A percentile compares a stretch with the other conserved stretches of the same genome.
Conservation (phyloP, 2,888 invertebrate genomes). For the Scaptomyza polygonia region DNA sequence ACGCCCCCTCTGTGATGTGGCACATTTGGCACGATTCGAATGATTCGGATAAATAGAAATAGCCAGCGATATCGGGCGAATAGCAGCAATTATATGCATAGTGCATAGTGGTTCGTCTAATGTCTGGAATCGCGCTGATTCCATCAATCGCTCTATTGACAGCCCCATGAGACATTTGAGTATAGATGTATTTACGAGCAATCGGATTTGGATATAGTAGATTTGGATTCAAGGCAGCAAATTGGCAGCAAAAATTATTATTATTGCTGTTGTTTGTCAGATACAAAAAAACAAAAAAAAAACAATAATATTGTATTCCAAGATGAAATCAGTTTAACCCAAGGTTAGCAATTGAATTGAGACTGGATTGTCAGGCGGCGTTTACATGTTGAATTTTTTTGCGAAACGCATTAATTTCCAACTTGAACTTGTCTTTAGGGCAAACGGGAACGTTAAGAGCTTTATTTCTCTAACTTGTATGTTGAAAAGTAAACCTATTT, state of each 20-base stretch:
- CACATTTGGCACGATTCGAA: constrained; percentile 66
- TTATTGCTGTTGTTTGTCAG: constrained; percentile 38
- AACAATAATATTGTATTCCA: constrained; percentile 61
- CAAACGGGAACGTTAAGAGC: neutral
- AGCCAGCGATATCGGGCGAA: constrained; percentile 37
- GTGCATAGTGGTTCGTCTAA: constrained; percentile 14
- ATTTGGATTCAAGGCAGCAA: constrained; percentile 54
- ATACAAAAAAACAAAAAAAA: constrained; percentile 39
- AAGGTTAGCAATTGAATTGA: constrained; percentile 66
- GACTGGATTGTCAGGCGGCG: constrained; percentile 56
- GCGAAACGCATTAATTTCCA: neutral
- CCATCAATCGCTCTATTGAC: constrained; percentile 59
- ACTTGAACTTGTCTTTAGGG: neutral
- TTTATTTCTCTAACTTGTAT: too few species aligned
- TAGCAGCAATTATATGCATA: constrained; percentile 64
- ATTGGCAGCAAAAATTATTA: constrained; percentile 41
- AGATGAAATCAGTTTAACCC: constrained; percentile 69
- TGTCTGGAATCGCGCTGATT: constrained; percentile 56
- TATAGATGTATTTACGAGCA: neutral
- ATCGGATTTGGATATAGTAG: constrained; percentile 24
- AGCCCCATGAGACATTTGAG: constrained; percentile 29
- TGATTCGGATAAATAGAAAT: constrained; percentile 48
- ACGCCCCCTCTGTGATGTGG: constrained; percentile 46
- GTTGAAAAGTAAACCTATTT: too few species aligned
- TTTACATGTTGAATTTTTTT: constrained; percentile 73